Evolutionary conservation across 2,888 invertebrate genomes (phyloP).

Genomic region (Zelleria hepariella): DNA sequence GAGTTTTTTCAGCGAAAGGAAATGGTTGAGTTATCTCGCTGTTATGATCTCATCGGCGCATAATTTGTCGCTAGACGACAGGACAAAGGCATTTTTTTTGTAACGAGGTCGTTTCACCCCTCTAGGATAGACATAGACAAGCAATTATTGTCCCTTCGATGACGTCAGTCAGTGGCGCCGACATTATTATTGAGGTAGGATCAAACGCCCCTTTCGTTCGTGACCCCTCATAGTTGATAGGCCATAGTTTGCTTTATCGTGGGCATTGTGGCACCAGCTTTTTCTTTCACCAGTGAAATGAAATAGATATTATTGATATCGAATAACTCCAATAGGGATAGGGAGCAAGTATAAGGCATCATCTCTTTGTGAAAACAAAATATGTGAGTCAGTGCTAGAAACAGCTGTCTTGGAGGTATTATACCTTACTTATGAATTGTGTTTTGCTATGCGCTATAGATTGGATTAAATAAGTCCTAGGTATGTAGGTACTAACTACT

Average conservation of each 20-base stretch:
- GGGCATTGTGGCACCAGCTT: not conserved
- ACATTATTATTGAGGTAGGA: not conserved
- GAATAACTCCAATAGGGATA: not conserved
- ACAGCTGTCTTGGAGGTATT: not conserved
- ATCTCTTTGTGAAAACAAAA: not conserved
- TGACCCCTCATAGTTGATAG: not conserved
- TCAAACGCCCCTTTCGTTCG: not conserved
- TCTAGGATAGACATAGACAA: not conserved
- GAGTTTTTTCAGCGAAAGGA: not conserved
- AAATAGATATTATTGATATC: not conserved
- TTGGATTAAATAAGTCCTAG: too few species aligned
- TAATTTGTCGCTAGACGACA: not conserved
- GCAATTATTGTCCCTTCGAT: not conserved
- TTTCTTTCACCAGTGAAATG: not conserved
- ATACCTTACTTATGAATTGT: too few species aligned
- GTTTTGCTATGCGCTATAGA: too few species aligned
- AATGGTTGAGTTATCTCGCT: not conserved
- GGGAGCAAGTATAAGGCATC: not conserved
- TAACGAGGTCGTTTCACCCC: not conserved
- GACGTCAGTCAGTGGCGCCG: not conserved
- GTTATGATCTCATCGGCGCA: not conserved
- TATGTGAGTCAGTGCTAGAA: not conserved
- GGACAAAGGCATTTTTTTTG: not conserved
- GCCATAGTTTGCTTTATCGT: too few species aligned
- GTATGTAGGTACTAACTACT: too few species aligned